Percentiles rank a stretch among this genome's conserved stretches.
Conservation (phyloP, 2,113 vertebrate genomes). For the Brachyistius frenatus region DNA sequence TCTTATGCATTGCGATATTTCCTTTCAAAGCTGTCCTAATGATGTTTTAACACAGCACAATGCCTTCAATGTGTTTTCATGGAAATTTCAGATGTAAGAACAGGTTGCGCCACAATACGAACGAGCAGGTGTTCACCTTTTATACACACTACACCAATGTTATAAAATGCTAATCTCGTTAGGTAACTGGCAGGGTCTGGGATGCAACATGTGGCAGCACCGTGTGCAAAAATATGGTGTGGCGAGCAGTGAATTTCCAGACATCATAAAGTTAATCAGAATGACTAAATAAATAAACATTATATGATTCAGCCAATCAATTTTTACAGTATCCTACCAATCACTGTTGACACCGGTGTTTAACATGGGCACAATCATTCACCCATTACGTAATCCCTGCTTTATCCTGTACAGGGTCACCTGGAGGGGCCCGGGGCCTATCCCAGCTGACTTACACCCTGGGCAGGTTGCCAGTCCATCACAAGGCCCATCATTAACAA, state of each 20-base stretch:
- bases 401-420: too few relatives aligned
- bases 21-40: background rate
- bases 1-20: conserved; percentile 22
- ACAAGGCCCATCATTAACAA: too few relatives aligned
- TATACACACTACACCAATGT: background rate
- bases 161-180: background rate
- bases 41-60: conserved; percentile 5
- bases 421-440: too few relatives aligned
- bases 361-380: background rate
- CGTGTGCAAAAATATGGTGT: conserved; percentile 1
- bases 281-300: conserved; percentile 11
- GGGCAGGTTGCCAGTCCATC: too few relatives aligned
- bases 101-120: background rate
- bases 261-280: background rate
- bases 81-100: background rate
- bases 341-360: background rate
- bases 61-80: background rate
- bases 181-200: background rate
- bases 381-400: too few relatives aligned
- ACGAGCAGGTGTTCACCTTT: background rate
- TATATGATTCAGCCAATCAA: background rate
- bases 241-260: background rate
- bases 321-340: background rate
- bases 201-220: background rate
- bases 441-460: too few relatives aligned